These are phyloP conservation scores for Balaeniceps rex DNA, from an alignment of 2,113 vertebrate species.

Conservation along the genomic window DNA sequence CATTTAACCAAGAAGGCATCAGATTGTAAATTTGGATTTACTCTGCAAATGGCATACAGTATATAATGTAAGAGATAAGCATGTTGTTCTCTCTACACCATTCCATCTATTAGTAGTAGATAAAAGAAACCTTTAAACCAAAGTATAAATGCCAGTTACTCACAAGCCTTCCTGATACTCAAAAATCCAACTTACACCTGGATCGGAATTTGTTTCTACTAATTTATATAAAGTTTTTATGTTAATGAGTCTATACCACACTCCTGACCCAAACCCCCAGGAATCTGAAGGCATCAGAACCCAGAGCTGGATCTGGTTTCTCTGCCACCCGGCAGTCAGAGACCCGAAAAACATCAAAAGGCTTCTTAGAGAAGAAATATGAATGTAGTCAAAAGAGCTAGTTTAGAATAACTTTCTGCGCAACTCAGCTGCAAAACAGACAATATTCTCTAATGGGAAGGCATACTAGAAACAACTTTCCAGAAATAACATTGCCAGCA, in stretches of 20 bases:
- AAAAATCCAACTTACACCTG: neutral
- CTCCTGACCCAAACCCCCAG: accelerated
- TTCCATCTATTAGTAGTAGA: neutral
- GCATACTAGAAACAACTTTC: slow-evolving; percentile 38
- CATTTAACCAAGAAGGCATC: neutral
- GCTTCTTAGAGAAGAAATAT: neutral
- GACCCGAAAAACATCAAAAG: neutral
- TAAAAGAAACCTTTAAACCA: neutral
- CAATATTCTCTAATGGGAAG: slow-evolving; percentile 60
- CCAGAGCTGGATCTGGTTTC: neutral
- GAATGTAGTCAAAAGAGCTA: neutral
- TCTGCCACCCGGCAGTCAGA: neutral
- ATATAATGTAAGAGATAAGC: neutral
- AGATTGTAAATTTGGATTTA: neutral
- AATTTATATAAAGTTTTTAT: neutral
- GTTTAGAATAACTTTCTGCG: slow-evolving; percentile 1
- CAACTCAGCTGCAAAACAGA: slow-evolving; percentile 52
- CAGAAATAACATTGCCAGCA: slow-evolving; percentile 58
- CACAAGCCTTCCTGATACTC: neutral
- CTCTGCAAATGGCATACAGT: neutral
- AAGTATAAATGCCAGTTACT: neutral
- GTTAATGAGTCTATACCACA: neutral
- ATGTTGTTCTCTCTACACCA: accelerated
- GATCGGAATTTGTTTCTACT: neutral
- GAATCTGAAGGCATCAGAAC: neutral